A percentile compares a stretch with the other conserved stretches of the same genome.
Evolutionary conservation across 2,113 vertebrate genomes (phyloP).

Genomic region (Onychostoma macrolepis): DNA sequence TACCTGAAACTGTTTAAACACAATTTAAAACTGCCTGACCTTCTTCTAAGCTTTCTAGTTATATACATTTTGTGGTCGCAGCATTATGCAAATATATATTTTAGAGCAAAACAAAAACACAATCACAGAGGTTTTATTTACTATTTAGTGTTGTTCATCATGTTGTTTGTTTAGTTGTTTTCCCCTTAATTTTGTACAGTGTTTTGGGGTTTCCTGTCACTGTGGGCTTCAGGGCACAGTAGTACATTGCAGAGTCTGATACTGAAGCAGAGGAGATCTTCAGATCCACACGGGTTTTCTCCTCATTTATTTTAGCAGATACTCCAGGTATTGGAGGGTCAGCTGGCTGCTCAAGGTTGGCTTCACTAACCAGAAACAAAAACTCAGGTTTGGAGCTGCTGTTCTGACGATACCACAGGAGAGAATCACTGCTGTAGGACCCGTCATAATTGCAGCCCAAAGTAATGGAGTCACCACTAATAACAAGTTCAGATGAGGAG

Average conservation of each 20-base stretch:
- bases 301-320: not conserved
- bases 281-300: slow-evolving; percentile 22
- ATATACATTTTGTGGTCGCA: not conserved
- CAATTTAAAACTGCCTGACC: not conserved
- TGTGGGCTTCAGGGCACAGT: too few relatives aligned
- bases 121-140: too few relatives aligned
- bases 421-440: not conserved
- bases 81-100: not conserved
- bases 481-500: not conserved
- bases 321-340: slow-evolving; percentile 7
- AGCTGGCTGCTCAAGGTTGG: not conserved
- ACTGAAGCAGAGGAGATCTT: slow-evolving; percentile 32
- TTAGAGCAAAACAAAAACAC: too few relatives aligned
- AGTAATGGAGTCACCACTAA: not conserved
- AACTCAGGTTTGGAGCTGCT: slow-evolving; percentile 33
- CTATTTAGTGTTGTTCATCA: not conserved
- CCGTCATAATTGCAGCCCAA: not conserved
- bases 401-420: slow-evolving; percentile 44
- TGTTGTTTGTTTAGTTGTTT: not conserved
- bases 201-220: not conserved
- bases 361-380: not conserved
- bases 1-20: not conserved
- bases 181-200: not conserved
- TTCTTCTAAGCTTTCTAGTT: not conserved
- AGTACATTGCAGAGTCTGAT: slow-evolving; percentile 15